phyloP scores from a whole-genome alignment of 2,113 vertebrate genomes.

The Danionella cerebrum region DNA sequence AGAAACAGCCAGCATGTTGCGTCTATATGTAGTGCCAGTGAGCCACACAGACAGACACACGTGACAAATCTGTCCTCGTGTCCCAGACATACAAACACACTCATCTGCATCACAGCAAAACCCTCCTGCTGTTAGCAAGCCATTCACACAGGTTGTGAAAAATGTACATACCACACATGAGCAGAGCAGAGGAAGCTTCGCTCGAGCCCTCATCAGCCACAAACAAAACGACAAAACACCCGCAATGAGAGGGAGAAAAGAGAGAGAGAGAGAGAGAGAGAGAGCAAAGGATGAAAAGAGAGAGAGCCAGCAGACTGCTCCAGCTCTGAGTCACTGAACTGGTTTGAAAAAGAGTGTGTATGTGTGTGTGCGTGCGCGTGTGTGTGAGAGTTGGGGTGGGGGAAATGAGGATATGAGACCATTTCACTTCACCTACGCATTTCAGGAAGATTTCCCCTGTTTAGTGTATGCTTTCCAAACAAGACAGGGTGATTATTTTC shows the following conservation, averaged over 20 bases:
- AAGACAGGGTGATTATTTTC: too few species aligned
- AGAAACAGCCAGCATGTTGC: too few species aligned
- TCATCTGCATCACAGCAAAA: too few species aligned
- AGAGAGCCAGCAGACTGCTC: slow-evolving; percentile 49
- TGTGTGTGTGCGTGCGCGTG: slow-evolving; percentile 45
- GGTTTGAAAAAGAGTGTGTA: slow-evolving; percentile 52
- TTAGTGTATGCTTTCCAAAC: neutral
- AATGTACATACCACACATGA: slow-evolving; percentile 73
- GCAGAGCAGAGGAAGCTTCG: slow-evolving; percentile 73
- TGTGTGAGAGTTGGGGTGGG: slow-evolving; percentile 29
- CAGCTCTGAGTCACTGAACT: slow-evolving; percentile 64
- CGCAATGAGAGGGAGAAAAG: slow-evolving; percentile 52
- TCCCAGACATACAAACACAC: too few species aligned
- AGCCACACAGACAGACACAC: neutral
- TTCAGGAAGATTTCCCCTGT: neutral
- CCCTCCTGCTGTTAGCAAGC: too few species aligned
- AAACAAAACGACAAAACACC: slow-evolving; percentile 66
- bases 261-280: slow-evolving; percentile 5
- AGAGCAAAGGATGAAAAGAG: slow-evolving; percentile 50
- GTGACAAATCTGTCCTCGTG: too few species aligned
- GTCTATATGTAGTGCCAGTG: too few species aligned
- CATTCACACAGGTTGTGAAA: too few species aligned
- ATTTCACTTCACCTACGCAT: slow-evolving; percentile 37
- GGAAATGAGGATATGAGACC: slow-evolving; percentile 15
- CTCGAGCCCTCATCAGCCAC: slow-evolving; percentile 74